These are phyloP conservation scores for Tokudaia muenninki DNA, from an alignment of 2,797 vertebrate genomes.

Conservation along the genomic window DNA sequence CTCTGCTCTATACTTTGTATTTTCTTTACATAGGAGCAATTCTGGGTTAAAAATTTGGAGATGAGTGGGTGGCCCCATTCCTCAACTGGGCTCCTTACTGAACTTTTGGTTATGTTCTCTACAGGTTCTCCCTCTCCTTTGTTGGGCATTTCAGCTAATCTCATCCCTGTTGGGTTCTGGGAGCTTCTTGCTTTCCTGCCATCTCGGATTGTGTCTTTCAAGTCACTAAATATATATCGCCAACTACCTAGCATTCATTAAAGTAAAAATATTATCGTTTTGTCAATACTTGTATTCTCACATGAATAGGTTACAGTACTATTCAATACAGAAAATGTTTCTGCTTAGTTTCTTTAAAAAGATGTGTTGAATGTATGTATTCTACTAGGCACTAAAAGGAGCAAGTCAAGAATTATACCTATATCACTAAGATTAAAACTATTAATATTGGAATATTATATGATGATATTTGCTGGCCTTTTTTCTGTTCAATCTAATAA, in stretches of 20 bases:
- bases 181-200: no score
- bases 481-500: constrained; percentile 55
- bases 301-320: constrained; percentile 60
- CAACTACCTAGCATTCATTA: constrained; percentile 24
- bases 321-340: constrained; percentile 57
- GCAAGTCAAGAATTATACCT: constrained; percentile 56
- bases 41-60: no score
- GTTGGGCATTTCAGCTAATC: no score
- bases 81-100: no score
- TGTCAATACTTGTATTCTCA: constrained; percentile 62
- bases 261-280: constrained; percentile 59
- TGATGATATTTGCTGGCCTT: constrained; percentile 37
- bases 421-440: constrained; percentile 53
- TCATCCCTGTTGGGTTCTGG: no score
- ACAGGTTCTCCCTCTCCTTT: no score
- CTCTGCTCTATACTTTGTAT: no score
- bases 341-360: background rate
- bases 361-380: constrained; percentile 37
- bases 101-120: no score
- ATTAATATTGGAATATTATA: constrained; percentile 22
- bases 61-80: no score
- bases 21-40: no score
- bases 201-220: background rate
- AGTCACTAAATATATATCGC: constrained; percentile 62
- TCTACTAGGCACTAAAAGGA: background rate